Evolutionary conservation across 2,113 vertebrate species (phyloP).

Genomic region (Osmerus mordax): DNA sequence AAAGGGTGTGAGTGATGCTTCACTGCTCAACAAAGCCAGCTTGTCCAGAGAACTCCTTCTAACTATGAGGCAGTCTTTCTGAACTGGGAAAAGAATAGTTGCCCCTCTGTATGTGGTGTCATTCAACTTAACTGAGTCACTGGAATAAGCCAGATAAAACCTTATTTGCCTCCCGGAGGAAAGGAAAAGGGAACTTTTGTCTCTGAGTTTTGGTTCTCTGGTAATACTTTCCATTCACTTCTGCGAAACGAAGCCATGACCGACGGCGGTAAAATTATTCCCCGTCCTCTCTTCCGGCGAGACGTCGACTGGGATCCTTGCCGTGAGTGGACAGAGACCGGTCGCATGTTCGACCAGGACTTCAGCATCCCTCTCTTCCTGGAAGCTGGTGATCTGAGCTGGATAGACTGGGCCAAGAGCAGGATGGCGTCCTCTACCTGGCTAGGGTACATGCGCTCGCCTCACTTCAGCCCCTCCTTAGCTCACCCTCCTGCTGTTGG

Average conservation of each 20-base stretch:
- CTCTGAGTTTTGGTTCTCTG: background rate
- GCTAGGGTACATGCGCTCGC: conserved; percentile 44
- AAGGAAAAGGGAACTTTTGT: conserved; percentile 8
- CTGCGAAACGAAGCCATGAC: conserved; percentile 44
- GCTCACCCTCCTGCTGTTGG: conserved; percentile 3
- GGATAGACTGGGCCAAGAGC: conserved; percentile 66
- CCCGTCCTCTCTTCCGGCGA: conserved; percentile 65
- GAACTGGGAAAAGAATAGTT: conserved; percentile 33
- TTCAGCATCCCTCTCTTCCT: conserved; percentile 65
- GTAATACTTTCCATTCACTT: conserved; percentile 1
- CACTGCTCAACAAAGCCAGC: conserved; percentile 28
- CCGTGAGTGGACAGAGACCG: conserved; percentile 61
- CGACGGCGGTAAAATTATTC: conserved; percentile 56
- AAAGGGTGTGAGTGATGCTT: conserved; percentile 40
- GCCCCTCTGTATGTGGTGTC: conserved; percentile 23
- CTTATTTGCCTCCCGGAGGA: conserved; percentile 29
- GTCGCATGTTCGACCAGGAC: conserved; percentile 57
- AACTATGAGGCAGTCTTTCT: conserved; percentile 17
- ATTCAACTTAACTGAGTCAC: conserved; percentile 13
- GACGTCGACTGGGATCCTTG: conserved; percentile 64
- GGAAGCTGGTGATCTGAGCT: conserved; percentile 59
- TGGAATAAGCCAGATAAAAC: background rate
- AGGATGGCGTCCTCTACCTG: conserved; percentile 54
- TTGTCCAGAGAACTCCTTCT: conserved; percentile 28
- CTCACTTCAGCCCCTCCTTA: conserved; percentile 40